These are phyloP conservation scores for Leptinotarsa rubiginosa DNA, from an alignment of 2,888 invertebrate genomes.

Conservation along the genomic window DNA sequence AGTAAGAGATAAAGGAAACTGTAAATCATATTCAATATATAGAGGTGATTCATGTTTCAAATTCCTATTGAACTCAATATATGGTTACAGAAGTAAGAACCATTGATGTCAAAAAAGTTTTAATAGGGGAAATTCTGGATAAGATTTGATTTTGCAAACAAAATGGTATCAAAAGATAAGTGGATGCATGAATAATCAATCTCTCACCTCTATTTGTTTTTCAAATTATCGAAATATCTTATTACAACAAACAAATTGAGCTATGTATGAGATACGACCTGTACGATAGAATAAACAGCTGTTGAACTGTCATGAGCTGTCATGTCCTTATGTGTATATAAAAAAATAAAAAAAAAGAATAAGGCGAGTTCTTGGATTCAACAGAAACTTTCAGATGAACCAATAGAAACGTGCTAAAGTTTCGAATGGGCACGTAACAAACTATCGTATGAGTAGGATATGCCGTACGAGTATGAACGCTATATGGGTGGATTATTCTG, in stretches of 20 bases:
- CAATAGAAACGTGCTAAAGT: no score
- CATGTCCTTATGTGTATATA: no score
- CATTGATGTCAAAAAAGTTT: not conserved
- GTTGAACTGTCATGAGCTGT: not conserved
- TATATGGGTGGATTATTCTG: no score
- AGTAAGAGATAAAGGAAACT: not conserved
- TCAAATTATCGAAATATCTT: not conserved
- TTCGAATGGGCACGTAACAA: no score
- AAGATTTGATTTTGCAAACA: not conserved
- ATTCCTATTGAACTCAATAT: not conserved
- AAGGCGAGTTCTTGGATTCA: no score
- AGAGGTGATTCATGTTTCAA: not conserved
- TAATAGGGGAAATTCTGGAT: not conserved
- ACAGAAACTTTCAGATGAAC: no score
- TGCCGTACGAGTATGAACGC: no score
- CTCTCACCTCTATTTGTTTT: not conserved
- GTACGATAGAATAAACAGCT: not conserved
- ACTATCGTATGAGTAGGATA: no score
- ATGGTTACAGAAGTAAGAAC: not conserved
- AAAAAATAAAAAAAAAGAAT: no score
- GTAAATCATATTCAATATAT: not conserved
- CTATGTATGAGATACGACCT: no score
- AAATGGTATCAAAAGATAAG: not conserved
- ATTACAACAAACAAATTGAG: not conserved
- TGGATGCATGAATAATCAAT: not conserved